Evolutionary conservation across 1,140 invertebrate genomes (phyloP).

Genomic region (Halictus rubicundus): DNA sequence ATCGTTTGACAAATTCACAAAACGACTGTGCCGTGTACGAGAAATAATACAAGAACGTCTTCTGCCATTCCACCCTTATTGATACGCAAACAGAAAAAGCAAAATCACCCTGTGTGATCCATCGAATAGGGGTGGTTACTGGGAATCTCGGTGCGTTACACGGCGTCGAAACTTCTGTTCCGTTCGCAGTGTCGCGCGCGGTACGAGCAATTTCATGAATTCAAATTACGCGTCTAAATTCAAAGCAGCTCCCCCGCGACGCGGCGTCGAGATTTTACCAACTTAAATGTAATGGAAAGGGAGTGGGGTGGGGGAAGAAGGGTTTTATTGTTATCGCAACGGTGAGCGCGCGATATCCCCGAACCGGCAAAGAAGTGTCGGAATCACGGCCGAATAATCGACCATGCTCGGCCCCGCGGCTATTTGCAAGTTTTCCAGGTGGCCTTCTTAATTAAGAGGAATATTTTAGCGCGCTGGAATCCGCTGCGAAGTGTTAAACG

Average conservation of each 20-base stretch:
- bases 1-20: too few relatives aligned
- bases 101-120: background rate
- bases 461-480: conserved; percentile 4
- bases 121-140: background rate
- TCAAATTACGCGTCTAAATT: conserved; percentile 30
- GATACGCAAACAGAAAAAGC: too few relatives aligned
- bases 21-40: too few relatives aligned
- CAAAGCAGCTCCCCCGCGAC: background rate
- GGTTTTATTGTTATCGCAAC: conserved; percentile 37
- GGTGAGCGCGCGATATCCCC: background rate
- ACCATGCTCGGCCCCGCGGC: background rate
- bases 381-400: conserved; percentile 39
- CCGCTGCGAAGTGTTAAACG: conserved; percentile 5
- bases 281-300: conserved; percentile 21
- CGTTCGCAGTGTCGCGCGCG: background rate
- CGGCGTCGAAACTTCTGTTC: background rate
- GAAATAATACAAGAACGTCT: too few relatives aligned
- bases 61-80: too few relatives aligned
- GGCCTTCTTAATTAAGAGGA: conserved; percentile 21
- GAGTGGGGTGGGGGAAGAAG: too few relatives aligned
- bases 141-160: background rate
- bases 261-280: background rate
- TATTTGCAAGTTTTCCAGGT: background rate
- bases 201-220: background rate
- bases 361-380: background rate